Evolutionary conservation across 2,888 invertebrate species (phyloP).

Genomic region (Spisula solida): DNA sequence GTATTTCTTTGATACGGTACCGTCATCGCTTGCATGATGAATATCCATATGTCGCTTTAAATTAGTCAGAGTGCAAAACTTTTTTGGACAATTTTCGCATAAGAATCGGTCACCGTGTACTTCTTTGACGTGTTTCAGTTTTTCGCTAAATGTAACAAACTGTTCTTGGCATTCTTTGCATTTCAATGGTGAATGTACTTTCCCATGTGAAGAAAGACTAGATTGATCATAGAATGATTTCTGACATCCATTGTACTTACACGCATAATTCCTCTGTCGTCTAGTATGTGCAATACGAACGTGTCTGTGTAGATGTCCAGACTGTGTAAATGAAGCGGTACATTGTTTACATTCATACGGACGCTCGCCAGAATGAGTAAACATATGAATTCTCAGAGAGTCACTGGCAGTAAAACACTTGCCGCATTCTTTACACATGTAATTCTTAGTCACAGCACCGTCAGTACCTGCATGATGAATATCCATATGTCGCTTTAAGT

Average conservation of each 20-base stretch:
- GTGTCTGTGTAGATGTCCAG: conserved; percentile 29
- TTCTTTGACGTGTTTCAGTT: not conserved
- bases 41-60: conserved; percentile 43
- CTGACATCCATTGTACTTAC: conserved; percentile 4
- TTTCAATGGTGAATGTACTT: not conserved
- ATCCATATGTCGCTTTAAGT: conserved; percentile 43
- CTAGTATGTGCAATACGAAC: not conserved
- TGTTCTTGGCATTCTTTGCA: not conserved
- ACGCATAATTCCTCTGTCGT: not conserved
- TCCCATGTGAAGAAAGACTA: not conserved
- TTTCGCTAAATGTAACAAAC: not conserved
- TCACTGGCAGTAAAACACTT: conserved; percentile 43
- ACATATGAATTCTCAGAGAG: conserved; percentile 40
- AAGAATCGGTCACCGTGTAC: not conserved
- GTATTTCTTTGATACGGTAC: conserved; percentile 26
- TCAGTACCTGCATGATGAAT: conserved; percentile 11
- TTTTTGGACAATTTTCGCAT: conserved; percentile 23
- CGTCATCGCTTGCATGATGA: not conserved
- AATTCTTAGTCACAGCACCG: conserved; percentile 18
- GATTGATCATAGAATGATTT: conserved; percentile 30
- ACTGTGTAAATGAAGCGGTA: conserved; percentile 41
- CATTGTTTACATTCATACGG: conserved; percentile 50
- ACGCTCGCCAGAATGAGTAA: conserved; percentile 46
- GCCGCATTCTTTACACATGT: conserved; percentile 42
- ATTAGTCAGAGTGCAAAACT: conserved; percentile 23